phyloP scores from a whole-genome alignment of 1,140 invertebrate genomes.

The Cyphomyrmex costatus region DNA sequence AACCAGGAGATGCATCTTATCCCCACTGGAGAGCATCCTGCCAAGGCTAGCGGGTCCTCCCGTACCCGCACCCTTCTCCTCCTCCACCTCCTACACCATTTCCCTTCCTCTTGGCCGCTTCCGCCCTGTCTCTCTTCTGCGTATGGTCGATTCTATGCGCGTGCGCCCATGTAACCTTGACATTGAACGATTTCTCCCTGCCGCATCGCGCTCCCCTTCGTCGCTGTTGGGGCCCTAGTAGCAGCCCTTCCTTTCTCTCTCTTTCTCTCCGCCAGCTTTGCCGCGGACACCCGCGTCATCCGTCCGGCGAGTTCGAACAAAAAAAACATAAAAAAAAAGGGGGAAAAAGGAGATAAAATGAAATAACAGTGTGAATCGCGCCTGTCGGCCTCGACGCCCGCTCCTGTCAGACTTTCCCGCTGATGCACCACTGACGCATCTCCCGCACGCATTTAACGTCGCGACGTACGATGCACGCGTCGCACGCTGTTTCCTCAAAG shows the following conservation, averaged over 20 bases:
- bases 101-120: slow-evolving; percentile 42
- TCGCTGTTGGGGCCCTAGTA: slow-evolving; percentile 15
- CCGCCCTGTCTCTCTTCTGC: slow-evolving; percentile 67
- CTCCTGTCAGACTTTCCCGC: slow-evolving; percentile 42
- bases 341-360: slow-evolving; percentile 27
- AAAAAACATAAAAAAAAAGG: slow-evolving; percentile 30
- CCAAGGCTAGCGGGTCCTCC: slow-evolving; percentile 52
- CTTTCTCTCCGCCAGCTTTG: slow-evolving; percentile 16
- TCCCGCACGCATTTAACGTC: slow-evolving; percentile 1
- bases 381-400: slow-evolving; percentile 43
- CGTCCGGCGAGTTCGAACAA: slow-evolving; percentile 40
- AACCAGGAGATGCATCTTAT: slow-evolving; percentile 61
- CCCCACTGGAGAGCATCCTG: slow-evolving; percentile 51
- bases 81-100: not conserved
- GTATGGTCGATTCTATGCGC: slow-evolving; percentile 77
- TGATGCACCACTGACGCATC: slow-evolving; percentile 46
- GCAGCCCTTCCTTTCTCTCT: slow-evolving; percentile 30
- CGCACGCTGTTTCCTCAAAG: slow-evolving; percentile 12
- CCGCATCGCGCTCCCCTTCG: slow-evolving; percentile 41
- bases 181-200: slow-evolving; percentile 77
- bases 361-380: slow-evolving; percentile 57
- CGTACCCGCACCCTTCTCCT: slow-evolving; percentile 1
- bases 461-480: not conserved
- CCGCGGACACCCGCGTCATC: slow-evolving; percentile 51
- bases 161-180: slow-evolving; percentile 82